Conservation (phyloP, 2,888 invertebrate genomes). For the Lithophane semibrunnea region DNA sequence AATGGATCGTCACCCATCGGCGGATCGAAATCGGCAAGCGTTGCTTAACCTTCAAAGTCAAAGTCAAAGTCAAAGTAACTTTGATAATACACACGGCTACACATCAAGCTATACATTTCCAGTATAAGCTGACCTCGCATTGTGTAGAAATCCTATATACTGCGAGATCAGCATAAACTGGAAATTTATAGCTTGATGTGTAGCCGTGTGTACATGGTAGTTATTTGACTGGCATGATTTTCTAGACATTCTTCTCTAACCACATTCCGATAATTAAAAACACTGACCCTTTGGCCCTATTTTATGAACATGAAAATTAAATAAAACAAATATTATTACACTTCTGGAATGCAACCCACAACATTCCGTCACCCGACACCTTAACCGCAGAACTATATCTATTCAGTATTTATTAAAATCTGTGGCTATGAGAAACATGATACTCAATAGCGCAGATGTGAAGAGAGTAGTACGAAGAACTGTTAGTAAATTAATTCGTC, state of each 20-base stretch:
- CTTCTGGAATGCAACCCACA: slow-evolving; percentile 64
- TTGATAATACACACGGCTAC: too few species aligned
- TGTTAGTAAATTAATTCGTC: too few species aligned
- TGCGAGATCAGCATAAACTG: too few species aligned
- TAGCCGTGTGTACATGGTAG: too few species aligned
- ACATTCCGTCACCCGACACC: slow-evolving; percentile 56
- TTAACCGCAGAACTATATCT: slow-evolving; percentile 54
- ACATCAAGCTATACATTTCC: too few species aligned
- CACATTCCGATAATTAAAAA: slow-evolving; percentile 9
- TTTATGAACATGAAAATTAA: slow-evolving; percentile 14
- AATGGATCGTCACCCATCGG: too few species aligned
- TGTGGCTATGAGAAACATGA: slow-evolving; percentile 35
- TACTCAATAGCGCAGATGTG: not conserved
- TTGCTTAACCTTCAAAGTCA: not conserved
- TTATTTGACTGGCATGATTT: not conserved
- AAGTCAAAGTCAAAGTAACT: too few species aligned
- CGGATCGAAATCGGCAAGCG: too few species aligned
- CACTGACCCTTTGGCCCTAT: not conserved
- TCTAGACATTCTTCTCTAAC: not conserved
- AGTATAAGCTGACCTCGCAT: too few species aligned
- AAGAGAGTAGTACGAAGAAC: too few species aligned
- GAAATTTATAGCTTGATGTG: too few species aligned
- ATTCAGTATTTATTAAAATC: slow-evolving; percentile 36
- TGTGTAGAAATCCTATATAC: too few species aligned
- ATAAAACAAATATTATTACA: slow-evolving; percentile 44